Evolutionary conservation across 1,140 invertebrate genomes (phyloP), one percentile per base, ranked within the genome.

Genomic region (Ganaspis sp.): DNA sequence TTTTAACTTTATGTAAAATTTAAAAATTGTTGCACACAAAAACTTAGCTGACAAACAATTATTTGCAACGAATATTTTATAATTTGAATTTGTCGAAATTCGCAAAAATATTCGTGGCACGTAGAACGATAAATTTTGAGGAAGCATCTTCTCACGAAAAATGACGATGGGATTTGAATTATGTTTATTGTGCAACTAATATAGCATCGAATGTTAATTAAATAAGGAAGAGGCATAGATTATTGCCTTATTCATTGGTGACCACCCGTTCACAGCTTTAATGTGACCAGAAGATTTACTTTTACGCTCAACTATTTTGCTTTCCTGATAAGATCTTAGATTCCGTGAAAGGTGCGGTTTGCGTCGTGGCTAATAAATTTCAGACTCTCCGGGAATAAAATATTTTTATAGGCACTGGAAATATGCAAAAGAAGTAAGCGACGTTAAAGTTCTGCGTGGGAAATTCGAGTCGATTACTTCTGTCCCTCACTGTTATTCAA

Each of bases 261-360:
- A 64, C 58, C 58, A 64, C 58, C 58, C 58, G 58, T 64, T 64
- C 58, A 64, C 23, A 64, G 58, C 26, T 29, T 64, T 49, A 49
- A 49, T 49, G 45, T 49, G 45, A 49, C 17, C 58, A 64, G 58
- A 64, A 64, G 58, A 64, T 64, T 64, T 64, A 64, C 58, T 64
- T 64, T 64, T 29, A 64, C 58, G 58, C 26, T 64, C 58, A 64
- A 64, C 58, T 64, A 64, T 64, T 64, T 64, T 64, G 58, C 58
- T 64, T 64, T 64, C 58, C 58, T 64, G 58, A 64, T 64, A 64
- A 64, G 58, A 64, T 64, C 58, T 64, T 64, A 64, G 58, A 64
- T 64, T 64, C 58, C 58, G 12, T 34, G 23, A 29, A 64, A 64
- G 58, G 58, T 64, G 58, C 58, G 58, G 58, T 64, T 64, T 29